Evolutionary conservation across 2,113 vertebrate species (phyloP).

Genomic region (Glaucidium brasilianum): DNA sequence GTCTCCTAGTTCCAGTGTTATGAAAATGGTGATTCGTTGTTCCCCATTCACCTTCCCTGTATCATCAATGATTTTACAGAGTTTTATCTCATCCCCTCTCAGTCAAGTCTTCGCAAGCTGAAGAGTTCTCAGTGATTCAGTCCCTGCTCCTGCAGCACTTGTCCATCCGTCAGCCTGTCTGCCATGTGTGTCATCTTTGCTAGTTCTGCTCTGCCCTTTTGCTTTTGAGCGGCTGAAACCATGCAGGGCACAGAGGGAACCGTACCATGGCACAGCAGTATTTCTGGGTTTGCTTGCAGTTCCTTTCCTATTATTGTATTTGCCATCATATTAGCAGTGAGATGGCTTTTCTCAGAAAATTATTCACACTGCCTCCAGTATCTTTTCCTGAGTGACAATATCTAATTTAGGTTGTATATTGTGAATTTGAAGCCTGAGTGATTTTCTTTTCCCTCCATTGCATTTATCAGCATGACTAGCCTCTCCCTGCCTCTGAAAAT

Average conservation of each 20-base stretch:
- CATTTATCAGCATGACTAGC: not conserved
- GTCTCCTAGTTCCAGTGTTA: not conserved
- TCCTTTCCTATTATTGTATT: not conserved
- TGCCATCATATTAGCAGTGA: accelerated
- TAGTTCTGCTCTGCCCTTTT: not conserved
- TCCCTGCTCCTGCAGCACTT: not conserved
- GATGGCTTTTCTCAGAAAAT: not conserved
- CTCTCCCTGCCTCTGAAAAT: not conserved
- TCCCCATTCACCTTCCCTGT: not conserved
- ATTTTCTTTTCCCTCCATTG: not conserved
- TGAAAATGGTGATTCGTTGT: not conserved
- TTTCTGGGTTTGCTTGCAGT: not conserved
- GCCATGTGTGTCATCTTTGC: accelerated
- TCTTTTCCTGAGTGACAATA: not conserved
- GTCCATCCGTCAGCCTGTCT: not conserved
- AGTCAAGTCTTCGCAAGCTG: not conserved
- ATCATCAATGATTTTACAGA: not conserved
- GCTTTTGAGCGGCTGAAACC: not conserved
- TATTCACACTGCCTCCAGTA: not conserved
- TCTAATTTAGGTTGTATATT: not conserved
- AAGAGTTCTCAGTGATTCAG: not conserved
- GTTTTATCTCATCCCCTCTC: not conserved
- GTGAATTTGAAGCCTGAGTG: not conserved
- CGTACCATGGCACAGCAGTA: accelerated
- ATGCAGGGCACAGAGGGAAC: accelerated